Evolutionary conservation across 2,113 vertebrate species (phyloP), one percentile per base, ranked within the genome.

Genomic region (Sebastes fasciatus): DNA sequence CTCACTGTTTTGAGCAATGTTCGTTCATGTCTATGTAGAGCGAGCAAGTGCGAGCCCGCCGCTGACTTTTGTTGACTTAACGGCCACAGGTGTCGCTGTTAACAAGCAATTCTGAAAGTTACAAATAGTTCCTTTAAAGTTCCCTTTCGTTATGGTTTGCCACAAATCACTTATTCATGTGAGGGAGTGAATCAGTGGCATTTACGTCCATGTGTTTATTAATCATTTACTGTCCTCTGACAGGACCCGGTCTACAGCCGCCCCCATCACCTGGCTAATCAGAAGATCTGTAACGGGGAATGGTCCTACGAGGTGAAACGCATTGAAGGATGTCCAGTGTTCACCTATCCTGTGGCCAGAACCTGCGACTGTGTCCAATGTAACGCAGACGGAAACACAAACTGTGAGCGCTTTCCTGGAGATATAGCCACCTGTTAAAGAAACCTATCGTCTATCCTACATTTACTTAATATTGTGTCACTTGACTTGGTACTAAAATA

Each of bases 301-400:
- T 90, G 97, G 84, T 85, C 93, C 40, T 97, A 99, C 0, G 95
- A 97, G 93, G 96, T 95, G 0, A 92, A 95, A 65, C 92, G 93
- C 87, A 89, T 98, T 57, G 93, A 96, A 1, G 96, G 95, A 76
- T 99, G 98, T 42, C 92, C 95, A 3, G 87, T 89, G 17, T 94
- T 97, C 67, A 95, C 93, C 0, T 97, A 97, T 61, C 98, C 97
- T 0, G 96, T 98, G 82, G 97, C 98, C 74, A 95, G 92, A 4
- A 95, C 88, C 61, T 99, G 98, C 64, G 83, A 95, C 11, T 99
- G 98, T 60, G 91, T 79, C 49, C 70, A 48, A 2, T 99, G 98
- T 12, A 90, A 97, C 60, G 92, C 91, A 0, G 91, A 94, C 7
- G 26, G 13, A 45, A 94, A 58, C 88, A 96, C 96, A 0, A 94